Evolutionary conservation across 2,888 invertebrate species (phyloP), one percentile per base, ranked within the genome.

Genomic region (Platycnemis pennipes): DNA sequence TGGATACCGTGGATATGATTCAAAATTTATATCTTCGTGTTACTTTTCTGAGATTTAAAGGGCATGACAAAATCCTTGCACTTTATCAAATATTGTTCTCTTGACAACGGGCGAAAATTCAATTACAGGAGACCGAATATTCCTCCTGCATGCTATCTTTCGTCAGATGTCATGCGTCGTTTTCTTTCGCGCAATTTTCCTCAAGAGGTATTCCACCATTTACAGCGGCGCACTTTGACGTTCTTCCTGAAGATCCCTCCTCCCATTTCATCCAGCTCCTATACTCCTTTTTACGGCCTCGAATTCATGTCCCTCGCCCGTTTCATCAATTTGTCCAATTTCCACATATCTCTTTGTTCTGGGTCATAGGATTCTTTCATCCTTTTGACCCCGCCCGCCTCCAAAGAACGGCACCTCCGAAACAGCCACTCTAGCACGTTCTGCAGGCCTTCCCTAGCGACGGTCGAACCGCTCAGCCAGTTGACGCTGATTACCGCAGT

Each of bases 281-380:
- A n/a, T n/a, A 11, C 31, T 77, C 77, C 77, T 11, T 77, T 77
- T 77, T 77, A 77, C 26, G 77, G 31, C 31, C 77, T 11, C 26
- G 77, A 77, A 77, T 37, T 37, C 77, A 77, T 77, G n/a, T 37
- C 77, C 77, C 37, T 3, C 8, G 31, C 26, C 37, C 77, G 37
- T 77, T 77, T 77, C 77, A 31, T 77, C 77, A 77, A 77, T 77
- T 77, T 77, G 11, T 13, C 77, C 77, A 77, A 77, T 77, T 77
- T 77, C 77, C 77, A 77, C 77, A 77, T 77, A 77, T 77, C 77
- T 37, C 77, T 77, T 77, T 77, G 77, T 77, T 77, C 77, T 77
- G 37, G 77, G 37, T 77, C 77, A 37, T 37, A 31, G 77, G 37
- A 77, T 77, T 31, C 77, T 77, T 77, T n/a, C n/a, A n/a, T n/a